Evolutionary conservation across 92 coral and sea anemone genomes (phyloP), one percentile per base, ranked within the genome.

Genomic region (Phenganax marumi): DNA sequence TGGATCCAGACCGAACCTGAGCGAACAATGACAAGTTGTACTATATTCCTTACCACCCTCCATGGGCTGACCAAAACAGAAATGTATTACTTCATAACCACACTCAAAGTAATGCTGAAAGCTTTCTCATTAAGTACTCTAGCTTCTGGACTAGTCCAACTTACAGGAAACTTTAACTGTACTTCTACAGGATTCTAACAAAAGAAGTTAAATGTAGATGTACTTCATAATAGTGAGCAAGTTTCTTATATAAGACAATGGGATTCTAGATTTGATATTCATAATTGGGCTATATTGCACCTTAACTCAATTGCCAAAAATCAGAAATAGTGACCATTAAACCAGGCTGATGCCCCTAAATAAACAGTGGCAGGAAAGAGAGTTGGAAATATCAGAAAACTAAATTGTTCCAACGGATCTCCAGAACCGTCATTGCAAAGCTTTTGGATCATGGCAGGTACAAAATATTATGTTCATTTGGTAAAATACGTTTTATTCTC

Each of bases 371-470:
- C 24, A 58, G 7, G 1, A 8, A 8, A 13, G 21, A 58, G 14
- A 13, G n/a, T 7, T 1, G 23, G 21, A 7, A 18, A 58, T 8
- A 6, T 2, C 21, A 8, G n/a, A 58, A 23, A 8, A 58, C 18
- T 62, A 62, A 62, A 19, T 25, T 19, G 68, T 62, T 33, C 43
- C 43, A 62, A 62, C 13, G 8, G 68, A 62, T 62, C 68, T 62
- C 24, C 68, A 39, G 0, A 9, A 62, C n/a, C n/a, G 68, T 18
- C 22, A 23, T 62, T 19, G 68, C 26, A 62, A 3, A 23, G 68
- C 26, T 19, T 62, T 62, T 62, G 63, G 63, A n/a, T 56, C 63
- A 7, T 56, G 68, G 68, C 10, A n/a, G 68, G 68, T 62, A 19
- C 2, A n/a, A n/a, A n/a, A n/a, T n/a, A n/a, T n/a, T n/a, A n/a